phyloP scores from a whole-genome alignment of 2,113 vertebrate species.

The Echinops telfairi region DNA sequence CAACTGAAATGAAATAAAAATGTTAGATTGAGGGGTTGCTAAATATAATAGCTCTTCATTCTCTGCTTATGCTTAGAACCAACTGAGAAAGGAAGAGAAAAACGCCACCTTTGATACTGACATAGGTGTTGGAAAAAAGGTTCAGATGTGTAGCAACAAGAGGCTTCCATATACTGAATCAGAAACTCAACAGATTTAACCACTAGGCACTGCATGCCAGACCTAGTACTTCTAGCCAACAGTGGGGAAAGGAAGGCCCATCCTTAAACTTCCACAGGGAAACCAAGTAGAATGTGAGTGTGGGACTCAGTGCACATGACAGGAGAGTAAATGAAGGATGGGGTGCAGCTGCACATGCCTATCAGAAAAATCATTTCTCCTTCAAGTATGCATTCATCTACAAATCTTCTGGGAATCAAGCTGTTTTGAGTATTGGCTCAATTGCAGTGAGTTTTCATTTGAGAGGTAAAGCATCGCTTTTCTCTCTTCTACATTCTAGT shows the following conservation, averaged over 20 bases:
- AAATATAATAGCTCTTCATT: background rate
- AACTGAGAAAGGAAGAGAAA: constrained; percentile 16
- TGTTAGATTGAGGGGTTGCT: background rate
- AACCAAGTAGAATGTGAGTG: background rate
- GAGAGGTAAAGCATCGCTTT: background rate
- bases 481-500: too few species aligned
- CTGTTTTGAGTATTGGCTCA: background rate
- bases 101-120: constrained; percentile 20
- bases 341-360: background rate
- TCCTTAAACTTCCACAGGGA: background rate
- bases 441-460: background rate
- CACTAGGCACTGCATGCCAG: background rate
- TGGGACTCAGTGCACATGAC: background rate
- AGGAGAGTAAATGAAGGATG: background rate
- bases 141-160: background rate
- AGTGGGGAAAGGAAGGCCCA: background rate
- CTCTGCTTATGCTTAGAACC: background rate
- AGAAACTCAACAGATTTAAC: background rate
- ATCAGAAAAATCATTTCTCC: background rate
- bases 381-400: background rate
- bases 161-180: background rate
- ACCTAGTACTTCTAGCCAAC: background rate
- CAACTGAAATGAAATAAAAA: constrained; percentile 7
- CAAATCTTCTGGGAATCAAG: background rate
- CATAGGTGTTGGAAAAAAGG: background rate